A percentile compares a stretch with the other conserved stretches of the same genome.
Evolutionary conservation across 2,797 vertebrate species (phyloP).

Genomic region (Hemitrygon akajei): DNA sequence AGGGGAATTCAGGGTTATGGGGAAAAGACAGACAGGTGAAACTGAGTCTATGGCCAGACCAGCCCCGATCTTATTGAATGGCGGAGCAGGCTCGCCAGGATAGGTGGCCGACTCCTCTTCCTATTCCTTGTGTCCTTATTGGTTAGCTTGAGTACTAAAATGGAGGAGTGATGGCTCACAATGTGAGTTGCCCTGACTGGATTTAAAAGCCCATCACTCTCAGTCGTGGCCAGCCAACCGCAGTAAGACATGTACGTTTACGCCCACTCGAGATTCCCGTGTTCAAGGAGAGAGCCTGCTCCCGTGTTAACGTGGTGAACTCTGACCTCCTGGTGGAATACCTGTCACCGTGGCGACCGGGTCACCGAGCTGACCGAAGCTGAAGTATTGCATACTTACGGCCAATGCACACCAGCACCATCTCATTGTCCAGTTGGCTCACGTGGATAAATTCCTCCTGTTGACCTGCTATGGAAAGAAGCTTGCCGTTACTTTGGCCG

Average conservation of each 20-base stretch:
- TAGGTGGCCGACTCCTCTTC: too few species aligned
- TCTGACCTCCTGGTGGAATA: not conserved
- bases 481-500: not conserved
- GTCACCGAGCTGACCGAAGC: not conserved
- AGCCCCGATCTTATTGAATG: too few species aligned
- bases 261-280: not conserved
- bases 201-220: not conserved
- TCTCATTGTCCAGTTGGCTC: conserved; percentile 65
- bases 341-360: not conserved
- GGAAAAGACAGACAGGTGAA: too few species aligned
- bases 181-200: not conserved
- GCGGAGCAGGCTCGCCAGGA: too few species aligned
- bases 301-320: too few species aligned
- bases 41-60: too few species aligned
- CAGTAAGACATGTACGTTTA: too few species aligned
- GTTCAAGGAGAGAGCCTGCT: too few species aligned
- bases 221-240: too few species aligned
- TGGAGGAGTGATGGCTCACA: not conserved
- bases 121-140: too few species aligned
- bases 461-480: not conserved
- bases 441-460: conserved; percentile 63
- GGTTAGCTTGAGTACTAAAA: not conserved
- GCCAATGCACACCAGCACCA: conserved; percentile 70
- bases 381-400: conserved; percentile 56
- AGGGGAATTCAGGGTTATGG: too few species aligned